Conservation (phyloP, 1,140 invertebrate genomes). For the Drosophila repleta region DNA sequence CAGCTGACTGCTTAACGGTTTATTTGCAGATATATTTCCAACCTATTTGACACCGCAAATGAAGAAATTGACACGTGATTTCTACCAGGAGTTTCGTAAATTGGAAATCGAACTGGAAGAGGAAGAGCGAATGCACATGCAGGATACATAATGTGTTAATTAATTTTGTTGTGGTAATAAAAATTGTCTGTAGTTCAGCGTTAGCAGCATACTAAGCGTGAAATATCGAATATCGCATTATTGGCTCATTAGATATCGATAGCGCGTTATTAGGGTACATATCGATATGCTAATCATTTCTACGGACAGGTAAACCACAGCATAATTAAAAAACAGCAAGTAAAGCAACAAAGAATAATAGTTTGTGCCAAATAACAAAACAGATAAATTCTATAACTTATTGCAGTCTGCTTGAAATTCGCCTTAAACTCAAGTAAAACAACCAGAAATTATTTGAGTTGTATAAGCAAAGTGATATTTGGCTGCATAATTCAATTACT, state of each 20-base stretch:
- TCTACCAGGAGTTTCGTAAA: constrained; percentile 53
- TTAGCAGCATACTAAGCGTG: background rate
- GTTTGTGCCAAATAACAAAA: constrained; percentile 8
- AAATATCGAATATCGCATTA: constrained; percentile 1
- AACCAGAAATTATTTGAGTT: background rate
- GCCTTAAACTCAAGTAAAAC: background rate
- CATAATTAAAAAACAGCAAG: constrained; percentile 38
- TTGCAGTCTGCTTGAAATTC: background rate
- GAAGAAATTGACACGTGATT: constrained; percentile 60
- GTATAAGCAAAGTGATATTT: background rate
- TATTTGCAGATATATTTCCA: constrained; percentile 60
- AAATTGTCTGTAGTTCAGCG: constrained; percentile 29
- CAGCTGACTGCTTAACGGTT: background rate
- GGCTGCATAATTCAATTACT: constrained; percentile 46
- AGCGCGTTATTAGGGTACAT: background rate
- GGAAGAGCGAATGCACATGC: constrained; percentile 34
- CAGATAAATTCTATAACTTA: constrained; percentile 2
- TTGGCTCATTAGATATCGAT: too few relatives aligned
- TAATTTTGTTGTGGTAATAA: constrained; percentile 30
- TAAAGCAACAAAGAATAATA: constrained; percentile 31
- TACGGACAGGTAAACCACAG: constrained; percentile 34
- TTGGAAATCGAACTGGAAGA: constrained; percentile 47
- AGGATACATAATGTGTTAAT: constrained; percentile 1
- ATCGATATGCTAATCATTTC: constrained; percentile 26
- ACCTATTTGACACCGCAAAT: constrained; percentile 65